Evolutionary conservation across 2,797 vertebrate genomes (phyloP).

Genomic region (Centropyge bicolor): DNA sequence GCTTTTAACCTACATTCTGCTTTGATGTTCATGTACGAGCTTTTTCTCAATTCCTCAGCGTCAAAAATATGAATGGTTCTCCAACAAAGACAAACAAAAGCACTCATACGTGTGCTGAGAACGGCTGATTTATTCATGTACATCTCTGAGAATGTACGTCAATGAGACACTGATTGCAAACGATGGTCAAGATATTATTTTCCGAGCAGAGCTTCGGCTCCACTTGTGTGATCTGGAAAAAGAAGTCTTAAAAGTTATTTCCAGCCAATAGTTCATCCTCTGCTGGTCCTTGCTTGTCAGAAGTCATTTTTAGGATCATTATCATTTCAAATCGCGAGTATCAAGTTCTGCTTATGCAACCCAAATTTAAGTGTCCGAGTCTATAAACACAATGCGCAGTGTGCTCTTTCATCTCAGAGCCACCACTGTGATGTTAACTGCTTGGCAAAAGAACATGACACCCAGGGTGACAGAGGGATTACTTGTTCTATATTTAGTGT

Average conservation of each 20-base stretch:
- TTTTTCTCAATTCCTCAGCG: not conserved
- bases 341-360: conserved; percentile 39
- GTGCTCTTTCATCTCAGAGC: conserved; percentile 56
- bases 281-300: conserved; percentile 9
- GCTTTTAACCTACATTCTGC: not conserved
- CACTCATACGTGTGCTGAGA: conserved; percentile 13
- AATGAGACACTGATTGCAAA: conserved; percentile 2
- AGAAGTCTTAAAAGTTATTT: conserved; percentile 21
- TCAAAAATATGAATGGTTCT: conserved; percentile 15
- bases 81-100: conserved; percentile 22
- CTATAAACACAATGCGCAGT: conserved; percentile 48
- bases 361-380: conserved; percentile 40
- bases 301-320: conserved; percentile 43
- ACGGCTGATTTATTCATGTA: conserved; percentile 40
- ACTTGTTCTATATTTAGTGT: conserved; percentile 97
- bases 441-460: conserved; percentile 85
- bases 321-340: conserved; percentile 31
- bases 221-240: not conserved
- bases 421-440: conserved; percentile 68
- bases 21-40: not conserved
- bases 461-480: conserved; percentile 85
- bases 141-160: conserved; percentile 1
- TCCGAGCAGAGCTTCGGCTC: conserved; percentile 10
- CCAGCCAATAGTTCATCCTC: conserved; percentile 31
- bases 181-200: conserved; percentile 1